A percentile compares a stretch with the other conserved stretches of the same genome.
Evolutionary conservation across 2,113 vertebrate genomes (phyloP).

Genomic region (Lichenostomus cassidix): DNA sequence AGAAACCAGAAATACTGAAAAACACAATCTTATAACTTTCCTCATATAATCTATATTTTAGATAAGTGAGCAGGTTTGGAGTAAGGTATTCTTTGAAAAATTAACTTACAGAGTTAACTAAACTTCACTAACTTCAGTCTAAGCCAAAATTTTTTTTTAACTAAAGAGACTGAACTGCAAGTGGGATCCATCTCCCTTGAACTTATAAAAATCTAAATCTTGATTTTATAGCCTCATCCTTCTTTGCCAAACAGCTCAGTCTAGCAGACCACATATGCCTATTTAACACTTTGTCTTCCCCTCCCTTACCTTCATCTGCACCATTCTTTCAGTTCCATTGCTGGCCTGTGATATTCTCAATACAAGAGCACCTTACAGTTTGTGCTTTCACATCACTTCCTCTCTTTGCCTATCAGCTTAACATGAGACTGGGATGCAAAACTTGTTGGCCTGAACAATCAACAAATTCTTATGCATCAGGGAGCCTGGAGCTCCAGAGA

Average conservation of each 20-base stretch:
- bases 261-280: neutral
- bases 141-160: neutral
- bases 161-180: neutral
- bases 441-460: neutral
- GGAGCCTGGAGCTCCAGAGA: neutral
- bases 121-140: neutral
- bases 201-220: neutral
- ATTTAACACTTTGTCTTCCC: neutral
- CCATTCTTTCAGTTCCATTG: neutral
- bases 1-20: neutral
- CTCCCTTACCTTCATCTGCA: neutral
- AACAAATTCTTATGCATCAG: neutral
- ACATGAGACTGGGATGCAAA: neutral
- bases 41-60: neutral
- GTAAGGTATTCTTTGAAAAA: neutral
- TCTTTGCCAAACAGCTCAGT: neutral
- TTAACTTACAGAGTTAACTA: neutral
- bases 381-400: neutral
- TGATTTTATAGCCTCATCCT: neutral
- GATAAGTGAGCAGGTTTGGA: neutral
- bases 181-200: neutral
- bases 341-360: neutral
- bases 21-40: neutral
- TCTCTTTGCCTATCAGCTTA: neutral
- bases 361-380: neutral